Conservation (phyloP, 1,140 invertebrate genomes). For the Hyphantria cunea region DNA sequence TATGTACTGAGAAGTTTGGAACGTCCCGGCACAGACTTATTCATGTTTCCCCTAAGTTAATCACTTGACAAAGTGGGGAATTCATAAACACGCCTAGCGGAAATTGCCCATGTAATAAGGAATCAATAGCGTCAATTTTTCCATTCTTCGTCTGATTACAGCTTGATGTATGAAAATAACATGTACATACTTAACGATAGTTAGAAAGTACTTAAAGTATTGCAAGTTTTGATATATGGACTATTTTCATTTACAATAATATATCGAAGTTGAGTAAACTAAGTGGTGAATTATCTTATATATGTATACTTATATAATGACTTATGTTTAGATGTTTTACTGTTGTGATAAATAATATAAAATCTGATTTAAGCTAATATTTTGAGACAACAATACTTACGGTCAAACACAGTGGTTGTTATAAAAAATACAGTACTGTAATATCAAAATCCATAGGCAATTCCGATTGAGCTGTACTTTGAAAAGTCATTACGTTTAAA, state of each 20-base stretch:
- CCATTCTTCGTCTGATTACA: constrained; percentile 4
- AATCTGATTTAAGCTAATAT: too few species aligned
- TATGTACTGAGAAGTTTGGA: constrained; percentile 37
- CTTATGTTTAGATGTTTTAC: neutral
- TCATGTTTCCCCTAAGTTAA: constrained; percentile 39
- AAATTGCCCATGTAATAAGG: constrained; percentile 32
- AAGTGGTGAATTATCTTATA: neutral
- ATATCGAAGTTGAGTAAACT: too few species aligned
- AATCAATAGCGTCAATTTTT: constrained; percentile 19
- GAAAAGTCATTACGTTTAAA: neutral
- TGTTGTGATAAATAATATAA: too few species aligned
- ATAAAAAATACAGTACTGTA: too few species aligned
- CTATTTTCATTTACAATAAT: neutral
- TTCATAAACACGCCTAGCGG: constrained; percentile 32
- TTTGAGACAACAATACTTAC: too few species aligned
- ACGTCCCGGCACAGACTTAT: constrained; percentile 36
- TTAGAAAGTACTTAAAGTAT: constrained; percentile 2
- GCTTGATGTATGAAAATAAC: constrained; percentile 4
- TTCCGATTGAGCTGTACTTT: neutral
- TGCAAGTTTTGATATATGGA: neutral
- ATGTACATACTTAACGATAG: neutral
- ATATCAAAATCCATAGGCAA: too few species aligned
- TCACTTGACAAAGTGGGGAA: constrained; percentile 38
- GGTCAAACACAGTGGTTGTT: too few species aligned
- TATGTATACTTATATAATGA: too few species aligned